A percentile compares a stretch with the other conserved stretches of the same genome.
Evolutionary conservation across 2,797 vertebrate species (phyloP).

Genomic region (Pipistrellus pygmaeus): DNA sequence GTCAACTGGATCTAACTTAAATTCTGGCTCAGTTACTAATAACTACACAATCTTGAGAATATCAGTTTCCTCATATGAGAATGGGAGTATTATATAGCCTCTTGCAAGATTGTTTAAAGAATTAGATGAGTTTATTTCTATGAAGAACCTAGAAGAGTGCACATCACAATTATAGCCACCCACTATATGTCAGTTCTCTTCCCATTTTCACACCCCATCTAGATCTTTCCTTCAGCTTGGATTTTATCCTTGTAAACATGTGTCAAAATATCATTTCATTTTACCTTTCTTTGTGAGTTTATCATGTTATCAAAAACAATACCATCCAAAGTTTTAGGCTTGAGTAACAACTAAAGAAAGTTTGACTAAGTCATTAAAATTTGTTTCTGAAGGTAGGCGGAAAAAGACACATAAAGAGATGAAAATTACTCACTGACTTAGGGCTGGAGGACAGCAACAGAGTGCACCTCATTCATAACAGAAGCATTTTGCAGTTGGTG

Average conservation of each 20-base stretch:
- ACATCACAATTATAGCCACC: not conserved
- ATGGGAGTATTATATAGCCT: not conserved
- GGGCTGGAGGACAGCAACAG: slow-evolving; percentile 73
- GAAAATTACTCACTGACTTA: slow-evolving; percentile 80
- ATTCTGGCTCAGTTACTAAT: not conserved
- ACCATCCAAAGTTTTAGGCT: slow-evolving; percentile 71
- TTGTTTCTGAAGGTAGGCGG: slow-evolving; percentile 75
- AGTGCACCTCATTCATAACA: slow-evolving; percentile 81
- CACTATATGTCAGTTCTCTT: not conserved
- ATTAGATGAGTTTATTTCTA: slow-evolving; percentile 41
- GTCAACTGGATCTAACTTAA: slow-evolving; percentile 1
- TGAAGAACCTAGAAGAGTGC: not conserved
- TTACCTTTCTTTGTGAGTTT: slow-evolving; percentile 58
- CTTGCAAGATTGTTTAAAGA: not conserved
- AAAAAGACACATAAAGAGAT: slow-evolving; percentile 76
- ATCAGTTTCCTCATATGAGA: slow-evolving; percentile 9
- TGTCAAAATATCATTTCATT: slow-evolving; percentile 54
- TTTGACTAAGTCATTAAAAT: slow-evolving; percentile 80
- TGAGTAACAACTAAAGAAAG: slow-evolving; percentile 75
- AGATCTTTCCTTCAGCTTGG: slow-evolving; percentile 2
- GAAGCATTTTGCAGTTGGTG: slow-evolving; percentile 78
- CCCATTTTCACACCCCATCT: not conserved
- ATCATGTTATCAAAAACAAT: slow-evolving; percentile 64
- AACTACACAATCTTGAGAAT: slow-evolving; percentile 28
- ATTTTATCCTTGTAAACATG: slow-evolving; percentile 55